Conservation (phyloP, 1,140 invertebrate species). For the Gryllus bimaculatus region DNA sequence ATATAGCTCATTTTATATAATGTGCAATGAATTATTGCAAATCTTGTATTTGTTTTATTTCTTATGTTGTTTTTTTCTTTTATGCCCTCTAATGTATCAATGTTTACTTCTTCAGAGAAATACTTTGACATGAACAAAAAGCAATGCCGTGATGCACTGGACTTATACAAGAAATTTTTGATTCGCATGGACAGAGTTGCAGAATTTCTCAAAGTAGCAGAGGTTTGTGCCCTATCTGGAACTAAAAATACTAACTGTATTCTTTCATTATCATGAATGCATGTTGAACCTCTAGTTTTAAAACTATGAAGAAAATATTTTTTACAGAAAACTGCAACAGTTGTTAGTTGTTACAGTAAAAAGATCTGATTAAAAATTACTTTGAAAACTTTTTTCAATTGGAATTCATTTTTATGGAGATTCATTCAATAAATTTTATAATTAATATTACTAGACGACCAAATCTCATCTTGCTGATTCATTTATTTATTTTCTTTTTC, state of each 20-base stretch:
- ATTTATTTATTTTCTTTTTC: conserved; percentile 28
- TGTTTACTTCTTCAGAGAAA: conserved; percentile 56
- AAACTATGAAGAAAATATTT: no score
- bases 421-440: background rate
- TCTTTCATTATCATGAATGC: background rate
- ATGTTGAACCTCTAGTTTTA: background rate
- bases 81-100: background rate
- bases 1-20: background rate
- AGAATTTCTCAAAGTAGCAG: conserved; percentile 95
- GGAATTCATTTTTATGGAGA: conserved; percentile 16
- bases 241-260: background rate
- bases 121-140: conserved; percentile 99
- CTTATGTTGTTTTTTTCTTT: background rate
- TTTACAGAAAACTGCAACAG: no score
- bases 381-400: background rate
- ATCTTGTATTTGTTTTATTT: background rate
- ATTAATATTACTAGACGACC: background rate
- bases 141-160: conserved; percentile 91
- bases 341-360: no score
- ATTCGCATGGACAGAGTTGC: conserved; percentile 97
- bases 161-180: conserved; percentile 98
- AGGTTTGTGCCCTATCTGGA: conserved; percentile 44
- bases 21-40: background rate
- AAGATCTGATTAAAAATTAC: no score
- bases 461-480: background rate